phyloP scores from a whole-genome alignment of 2,797 vertebrate genomes.

The Typhlichthys eigenmanni region DNA sequence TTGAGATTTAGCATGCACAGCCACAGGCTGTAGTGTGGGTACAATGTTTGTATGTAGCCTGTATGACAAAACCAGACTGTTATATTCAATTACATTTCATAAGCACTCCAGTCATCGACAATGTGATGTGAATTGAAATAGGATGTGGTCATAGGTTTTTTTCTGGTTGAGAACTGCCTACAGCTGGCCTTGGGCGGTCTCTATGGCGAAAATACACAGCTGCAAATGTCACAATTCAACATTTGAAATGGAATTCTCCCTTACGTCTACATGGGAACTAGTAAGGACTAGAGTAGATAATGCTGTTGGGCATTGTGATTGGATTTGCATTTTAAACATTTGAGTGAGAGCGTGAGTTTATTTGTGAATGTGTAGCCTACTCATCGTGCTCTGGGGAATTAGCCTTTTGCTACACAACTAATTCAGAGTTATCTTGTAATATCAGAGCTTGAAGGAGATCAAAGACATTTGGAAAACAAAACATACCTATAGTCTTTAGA shows the following conservation, averaged over 20 bases:
- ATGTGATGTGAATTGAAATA: not conserved
- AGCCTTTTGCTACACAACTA: not conserved
- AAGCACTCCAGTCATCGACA: not conserved
- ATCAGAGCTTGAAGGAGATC: not conserved
- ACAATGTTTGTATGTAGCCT: too few relatives aligned
- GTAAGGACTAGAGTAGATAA: conserved; percentile 3
- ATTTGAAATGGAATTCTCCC: conserved; percentile 12
- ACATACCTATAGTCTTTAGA: too few relatives aligned
- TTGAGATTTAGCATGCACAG: conserved; percentile 1
- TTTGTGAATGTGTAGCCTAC: conserved; percentile 15
- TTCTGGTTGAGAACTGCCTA: conserved; percentile 8
- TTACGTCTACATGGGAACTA: conserved; percentile 21
- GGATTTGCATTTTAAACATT: conserved; percentile 34
- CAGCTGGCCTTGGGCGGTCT: conserved; percentile 4
- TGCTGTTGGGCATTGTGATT: conserved; percentile 16
- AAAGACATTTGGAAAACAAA: too few relatives aligned
- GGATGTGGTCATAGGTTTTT: not conserved
- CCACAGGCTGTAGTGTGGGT: too few relatives aligned
- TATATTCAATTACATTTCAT: not conserved
- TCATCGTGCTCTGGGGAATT: conserved; percentile 7
- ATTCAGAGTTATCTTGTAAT: not conserved
- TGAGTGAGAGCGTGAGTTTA: conserved; percentile 7
- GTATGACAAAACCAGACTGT: not conserved
- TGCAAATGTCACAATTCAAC: conserved; percentile 4
- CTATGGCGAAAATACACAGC: conserved; percentile 1